Evolutionary conservation across 1,140 invertebrate species (phyloP).

Genomic region (Protaetia brevitarsis): DNA sequence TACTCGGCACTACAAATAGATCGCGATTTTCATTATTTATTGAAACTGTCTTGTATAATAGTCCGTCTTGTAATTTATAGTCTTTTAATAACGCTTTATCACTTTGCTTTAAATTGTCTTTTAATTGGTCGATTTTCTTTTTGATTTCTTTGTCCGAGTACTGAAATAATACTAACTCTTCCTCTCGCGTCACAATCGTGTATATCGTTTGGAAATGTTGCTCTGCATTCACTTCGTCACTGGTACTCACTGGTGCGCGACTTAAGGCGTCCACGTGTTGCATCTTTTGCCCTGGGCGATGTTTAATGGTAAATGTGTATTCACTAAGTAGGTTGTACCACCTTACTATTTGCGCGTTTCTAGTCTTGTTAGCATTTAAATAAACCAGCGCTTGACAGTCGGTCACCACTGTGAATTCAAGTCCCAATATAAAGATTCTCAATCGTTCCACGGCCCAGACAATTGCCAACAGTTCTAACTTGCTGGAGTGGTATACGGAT

Average conservation of each 20-base stretch:
- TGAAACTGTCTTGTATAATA: neutral
- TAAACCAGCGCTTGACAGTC: constrained; percentile 38
- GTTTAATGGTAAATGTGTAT: neutral
- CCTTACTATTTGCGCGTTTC: neutral
- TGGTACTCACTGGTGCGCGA: neutral
- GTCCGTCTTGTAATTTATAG: neutral
- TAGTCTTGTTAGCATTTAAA: constrained; percentile 30
- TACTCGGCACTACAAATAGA: constrained; percentile 26
- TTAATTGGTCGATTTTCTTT: neutral
- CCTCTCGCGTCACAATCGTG: neutral
- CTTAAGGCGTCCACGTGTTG: neutral
- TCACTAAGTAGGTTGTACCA: neutral
- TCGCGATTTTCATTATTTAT: constrained; percentile 15
- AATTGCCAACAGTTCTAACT: constrained; percentile 37
- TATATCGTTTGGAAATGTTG: neutral
- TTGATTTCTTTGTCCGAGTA: neutral
- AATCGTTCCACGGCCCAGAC: constrained; percentile 27
- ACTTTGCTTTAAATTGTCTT: neutral
- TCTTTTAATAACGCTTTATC: neutral
- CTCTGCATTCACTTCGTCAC: neutral
- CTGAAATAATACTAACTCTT: neutral
- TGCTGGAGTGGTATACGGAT: constrained; percentile 35
- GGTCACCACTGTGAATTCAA: constrained; percentile 43
- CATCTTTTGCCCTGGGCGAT: neutral
- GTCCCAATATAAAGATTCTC: constrained; percentile 44